These are phyloP conservation scores for silkworm (Bombyx mori) DNA, from an alignment of 1,140 invertebrate species.

Conservation along the genomic window ASM3026992v2 NC_085130.1:18982501-18983000, in stretches of 20 bases:
- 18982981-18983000: constrained; percentile 14
- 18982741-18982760: constrained; percentile 19
- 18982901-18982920: constrained; percentile 1
- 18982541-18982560: constrained; percentile 10
- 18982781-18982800: constrained; percentile 22
- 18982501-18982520: constrained; percentile 21
- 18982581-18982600: not conserved
- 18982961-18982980: not conserved
- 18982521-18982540: constrained; percentile 14
- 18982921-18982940: not conserved
- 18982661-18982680: constrained; percentile 10
- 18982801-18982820: constrained; percentile 31
- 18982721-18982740: constrained; percentile 7
- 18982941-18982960: constrained; percentile 5
- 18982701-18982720: constrained; percentile 18
- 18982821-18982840: constrained; percentile 44
- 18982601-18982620: constrained; percentile 2
- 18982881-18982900: constrained; percentile 6
- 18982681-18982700: constrained; percentile 9
- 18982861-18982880: constrained; percentile 17
- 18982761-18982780: constrained; percentile 18
- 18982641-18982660: constrained; percentile 14
- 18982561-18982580: not conserved
- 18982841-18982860: constrained; percentile 32
- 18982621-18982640: constrained; percentile 1